Base-by-base conservation (phyloP, 2,113 vertebrate species). In the human region DNA sequence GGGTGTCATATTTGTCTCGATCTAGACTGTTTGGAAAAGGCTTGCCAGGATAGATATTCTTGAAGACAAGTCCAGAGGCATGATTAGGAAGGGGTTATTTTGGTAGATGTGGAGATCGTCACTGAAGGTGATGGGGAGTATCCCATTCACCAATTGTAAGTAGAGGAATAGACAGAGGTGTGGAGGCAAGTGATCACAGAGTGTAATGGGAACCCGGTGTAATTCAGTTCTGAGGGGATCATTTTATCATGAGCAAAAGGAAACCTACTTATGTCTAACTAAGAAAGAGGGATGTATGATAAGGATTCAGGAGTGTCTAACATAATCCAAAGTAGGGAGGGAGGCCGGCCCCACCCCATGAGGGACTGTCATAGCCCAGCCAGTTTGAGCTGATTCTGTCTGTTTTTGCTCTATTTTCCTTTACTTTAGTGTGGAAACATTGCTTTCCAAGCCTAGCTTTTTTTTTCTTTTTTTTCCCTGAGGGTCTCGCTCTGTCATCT, bases 141-240 rank as follows among this genome's bases (percentile, higher is more conserved):
- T 35, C 25, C 14, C 7, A 45, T 57, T 38, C 13, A 68, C 23
- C 76, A 3, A 8, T 66, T 70, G 1, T 22, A 73, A 57, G 9
- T 10, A 79, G 48, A 88, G 30, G 3, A 52, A 50, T 8, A 4
- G 12, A 8, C 22, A 48, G 12, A 66, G 9, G 16, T 79, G 6
- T 43, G 23, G 35, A 70, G 50, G 23, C 22, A 13, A 52, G 30
- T 20, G 57, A 93, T 8, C 11, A 9, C 2, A 68, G 38, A 85
- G 11, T 48, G 1, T 5, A 22, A n/a, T 38, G 35, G 2, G 25
- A 55, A 72, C 2, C 48, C 17, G 10, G 6, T 23, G 2, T 25
- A 17, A 59, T 55, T 64, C 38, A 40, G 32, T n/a, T 75, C 68
- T 68, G 3, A 76, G 10, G 27, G 35, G 9, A 57, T 70, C n/a